Evolutionary conservation across 2,888 invertebrate species (phyloP).

Genomic region (Copidosoma aretas): DNA sequence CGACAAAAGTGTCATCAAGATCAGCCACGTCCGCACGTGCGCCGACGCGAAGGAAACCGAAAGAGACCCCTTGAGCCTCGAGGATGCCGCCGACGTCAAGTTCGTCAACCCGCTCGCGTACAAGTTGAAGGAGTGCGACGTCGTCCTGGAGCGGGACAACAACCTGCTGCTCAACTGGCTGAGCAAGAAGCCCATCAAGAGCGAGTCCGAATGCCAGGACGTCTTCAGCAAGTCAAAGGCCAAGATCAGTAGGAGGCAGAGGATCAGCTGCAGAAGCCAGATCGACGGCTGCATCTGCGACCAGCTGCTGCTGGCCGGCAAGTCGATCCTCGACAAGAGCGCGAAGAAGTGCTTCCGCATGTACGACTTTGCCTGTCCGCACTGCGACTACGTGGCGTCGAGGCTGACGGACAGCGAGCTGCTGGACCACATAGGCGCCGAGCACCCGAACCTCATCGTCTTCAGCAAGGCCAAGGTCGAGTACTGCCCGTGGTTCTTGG

Average conservation of each 20-base stretch:
- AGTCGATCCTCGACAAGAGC: not conserved
- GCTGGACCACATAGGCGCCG: not conserved
- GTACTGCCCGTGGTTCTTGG: constrained; percentile 12
- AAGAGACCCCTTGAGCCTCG: no score
- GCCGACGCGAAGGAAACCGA: no score
- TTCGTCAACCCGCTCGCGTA: no score
- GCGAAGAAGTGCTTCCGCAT: not conserved
- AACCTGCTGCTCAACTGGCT: no score
- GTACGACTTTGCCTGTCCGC: not conserved
- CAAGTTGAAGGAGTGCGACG: no score
- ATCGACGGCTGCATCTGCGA: constrained; percentile 1
- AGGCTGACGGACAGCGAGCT: not conserved
- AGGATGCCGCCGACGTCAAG: no score
- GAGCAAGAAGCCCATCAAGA: not conserved
- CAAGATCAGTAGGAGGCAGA: no score
- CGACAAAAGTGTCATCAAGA: no score
- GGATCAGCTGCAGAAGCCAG: no score
- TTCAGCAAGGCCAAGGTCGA: not conserved
- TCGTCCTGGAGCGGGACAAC: no score
- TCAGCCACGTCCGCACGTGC: no score
- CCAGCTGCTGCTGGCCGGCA: not conserved
- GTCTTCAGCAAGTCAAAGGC: not conserved
- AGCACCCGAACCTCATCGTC: not conserved
- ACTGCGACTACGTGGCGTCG: not conserved
- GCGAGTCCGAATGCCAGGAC: not conserved